Conservation (phyloP, 1,140 invertebrate genomes). For the Drosophila mojavensis region DNA sequence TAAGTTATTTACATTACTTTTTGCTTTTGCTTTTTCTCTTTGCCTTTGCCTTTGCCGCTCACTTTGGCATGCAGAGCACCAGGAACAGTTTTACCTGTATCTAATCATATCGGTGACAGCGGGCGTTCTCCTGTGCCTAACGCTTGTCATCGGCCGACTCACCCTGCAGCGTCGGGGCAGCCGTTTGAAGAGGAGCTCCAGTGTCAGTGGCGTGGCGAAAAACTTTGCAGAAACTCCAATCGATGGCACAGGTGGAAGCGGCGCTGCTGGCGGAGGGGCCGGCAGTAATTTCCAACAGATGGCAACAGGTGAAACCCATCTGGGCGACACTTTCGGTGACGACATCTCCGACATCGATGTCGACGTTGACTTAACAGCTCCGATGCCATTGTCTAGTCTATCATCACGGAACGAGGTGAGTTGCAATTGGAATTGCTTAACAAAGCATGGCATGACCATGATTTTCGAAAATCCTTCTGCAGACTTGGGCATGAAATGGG, state of each 20-base stretch:
- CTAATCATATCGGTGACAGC: constrained; percentile 89
- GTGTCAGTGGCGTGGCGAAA: constrained; percentile 48
- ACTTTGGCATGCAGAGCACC: constrained; percentile 87
- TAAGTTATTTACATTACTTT: constrained; percentile 30
- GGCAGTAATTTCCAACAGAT: constrained; percentile 85
- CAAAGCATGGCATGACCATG: background rate
- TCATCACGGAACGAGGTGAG: constrained; percentile 69
- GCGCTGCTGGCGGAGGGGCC: constrained; percentile 9
- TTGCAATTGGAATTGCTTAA: constrained; percentile 32
- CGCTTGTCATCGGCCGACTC: constrained; percentile 88
- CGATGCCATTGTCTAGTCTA: constrained; percentile 85
- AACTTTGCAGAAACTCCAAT: constrained; percentile 41
- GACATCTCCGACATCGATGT: constrained; percentile 90
- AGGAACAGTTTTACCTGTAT: constrained; percentile 91
- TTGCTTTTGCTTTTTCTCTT: background rate
- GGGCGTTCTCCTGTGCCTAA: constrained; percentile 88
- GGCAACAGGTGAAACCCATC: constrained; percentile 85
- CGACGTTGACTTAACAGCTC: constrained; percentile 88
- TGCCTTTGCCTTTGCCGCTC: background rate
- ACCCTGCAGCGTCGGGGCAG: constrained; percentile 86
- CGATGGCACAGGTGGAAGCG: constrained; percentile 14
- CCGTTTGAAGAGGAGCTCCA: constrained; percentile 76
- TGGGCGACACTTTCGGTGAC: constrained; percentile 89
- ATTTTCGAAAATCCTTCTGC: background rate
- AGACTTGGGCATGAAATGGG: background rate